Evolutionary conservation across 64 coral and sea anemone genomes (phyloP).

Genomic region (Exaiptasia diaphana): DNA sequence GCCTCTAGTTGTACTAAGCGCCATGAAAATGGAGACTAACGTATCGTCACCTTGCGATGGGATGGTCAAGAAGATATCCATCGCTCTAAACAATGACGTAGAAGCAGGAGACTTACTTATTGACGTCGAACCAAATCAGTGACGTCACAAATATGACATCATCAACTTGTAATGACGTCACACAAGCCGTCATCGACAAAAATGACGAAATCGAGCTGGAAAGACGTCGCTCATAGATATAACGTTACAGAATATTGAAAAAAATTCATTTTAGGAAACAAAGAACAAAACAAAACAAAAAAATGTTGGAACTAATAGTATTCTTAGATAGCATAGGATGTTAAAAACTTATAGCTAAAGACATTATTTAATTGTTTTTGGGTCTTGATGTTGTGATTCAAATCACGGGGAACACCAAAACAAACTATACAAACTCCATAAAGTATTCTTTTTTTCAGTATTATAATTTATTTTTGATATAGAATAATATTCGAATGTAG

Average conservation of each 20-base stretch:
- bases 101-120: constrained; percentile 85
- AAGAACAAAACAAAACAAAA: not conserved
- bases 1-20: constrained; percentile 88
- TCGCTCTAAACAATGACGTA: constrained; percentile 52
- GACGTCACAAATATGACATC: not conserved
- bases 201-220: not conserved
- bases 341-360: no score
- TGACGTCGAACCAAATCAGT: constrained; percentile 63
- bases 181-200: not conserved
- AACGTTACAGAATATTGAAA: not conserved
- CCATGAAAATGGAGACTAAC: constrained; percentile 99
- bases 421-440: no score
- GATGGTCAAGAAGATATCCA: constrained; percentile 59
- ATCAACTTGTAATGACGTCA: not conserved
- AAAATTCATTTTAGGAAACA: not conserved
- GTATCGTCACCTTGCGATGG: constrained; percentile 76
- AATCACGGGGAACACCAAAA: no score
- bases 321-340: not conserved
- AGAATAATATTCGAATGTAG: no score
- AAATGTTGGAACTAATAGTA: not conserved
- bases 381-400: no score
- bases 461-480: no score
- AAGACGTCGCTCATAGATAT: not conserved
- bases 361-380: no score
- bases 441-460: no score